Evolutionary conservation across 2,113 vertebrate genomes (phyloP).

Genomic region (Vombatus ursinus): DNA sequence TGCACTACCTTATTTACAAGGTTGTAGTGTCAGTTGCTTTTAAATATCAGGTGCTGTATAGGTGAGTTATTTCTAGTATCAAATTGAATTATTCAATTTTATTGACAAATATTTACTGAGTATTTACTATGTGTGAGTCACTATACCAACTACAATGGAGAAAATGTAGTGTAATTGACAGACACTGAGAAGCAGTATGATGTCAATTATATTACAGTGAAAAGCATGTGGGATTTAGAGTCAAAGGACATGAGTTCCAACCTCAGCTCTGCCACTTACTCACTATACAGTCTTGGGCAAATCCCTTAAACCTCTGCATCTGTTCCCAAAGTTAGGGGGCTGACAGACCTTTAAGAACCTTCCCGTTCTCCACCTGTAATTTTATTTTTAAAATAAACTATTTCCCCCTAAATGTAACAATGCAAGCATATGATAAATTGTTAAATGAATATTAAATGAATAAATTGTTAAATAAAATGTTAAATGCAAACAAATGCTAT

Average conservation of each 20-base stretch:
- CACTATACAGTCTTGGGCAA: not conserved
- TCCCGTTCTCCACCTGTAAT: not conserved
- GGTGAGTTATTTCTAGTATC: slow-evolving; percentile 8
- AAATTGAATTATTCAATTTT: slow-evolving; percentile 20
- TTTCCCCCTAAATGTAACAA: not conserved
- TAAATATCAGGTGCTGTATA: not conserved
- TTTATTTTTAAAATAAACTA: not conserved
- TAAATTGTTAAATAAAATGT: not conserved
- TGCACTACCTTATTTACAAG: not conserved
- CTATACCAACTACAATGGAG: not conserved
- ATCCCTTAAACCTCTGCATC: not conserved
- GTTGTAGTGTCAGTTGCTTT: not conserved
- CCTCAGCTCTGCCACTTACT: not conserved
- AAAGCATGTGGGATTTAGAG: not conserved
- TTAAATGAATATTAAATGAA: not conserved
- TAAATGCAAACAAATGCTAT: not conserved
- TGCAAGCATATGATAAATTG: not conserved
- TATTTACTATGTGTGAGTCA: not conserved
- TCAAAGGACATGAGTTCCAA: not conserved
- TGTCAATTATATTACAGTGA: not conserved
- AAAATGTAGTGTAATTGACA: not conserved
- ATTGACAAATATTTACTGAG: not conserved
- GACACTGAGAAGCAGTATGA: not conserved
- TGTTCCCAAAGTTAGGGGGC: not conserved
- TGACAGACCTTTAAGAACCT: not conserved